phyloP scores from a whole-genome alignment of 2,797 vertebrate genomes.

The Limosa lapponica region DNA sequence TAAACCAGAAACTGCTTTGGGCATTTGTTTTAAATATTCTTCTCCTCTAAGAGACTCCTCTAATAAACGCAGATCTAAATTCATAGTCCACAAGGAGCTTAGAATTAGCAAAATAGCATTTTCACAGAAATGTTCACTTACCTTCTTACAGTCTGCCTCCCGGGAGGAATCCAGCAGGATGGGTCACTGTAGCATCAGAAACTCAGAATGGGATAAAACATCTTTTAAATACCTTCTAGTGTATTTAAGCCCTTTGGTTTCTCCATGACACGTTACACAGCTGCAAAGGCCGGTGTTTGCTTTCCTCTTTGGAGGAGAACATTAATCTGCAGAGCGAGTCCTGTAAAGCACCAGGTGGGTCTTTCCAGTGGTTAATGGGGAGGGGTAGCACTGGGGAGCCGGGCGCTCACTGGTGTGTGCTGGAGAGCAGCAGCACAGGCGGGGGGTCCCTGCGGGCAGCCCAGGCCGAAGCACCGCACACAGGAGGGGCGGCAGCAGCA shows the following conservation, averaged over 20 bases:
- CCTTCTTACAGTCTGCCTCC: not conserved
- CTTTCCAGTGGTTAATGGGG: not conserved
- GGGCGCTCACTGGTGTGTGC: not conserved
- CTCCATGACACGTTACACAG: constrained; percentile 3
- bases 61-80: not conserved
- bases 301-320: constrained; percentile 30
- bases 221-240: not conserved
- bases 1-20: constrained; percentile 51
- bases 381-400: not conserved
- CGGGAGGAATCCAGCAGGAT: constrained; percentile 1
- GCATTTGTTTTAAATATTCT: constrained; percentile 52
- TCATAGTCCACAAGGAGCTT: not conserved
- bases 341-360: not conserved
- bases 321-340: not conserved
- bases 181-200: not conserved
- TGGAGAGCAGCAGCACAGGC: not conserved
- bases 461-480: not conserved
- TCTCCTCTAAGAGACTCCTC: not conserved
- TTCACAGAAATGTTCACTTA: constrained; percentile 29
- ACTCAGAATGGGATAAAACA: not conserved
- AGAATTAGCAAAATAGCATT: constrained; percentile 32
- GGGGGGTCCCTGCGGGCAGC: not conserved
- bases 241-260: not conserved
- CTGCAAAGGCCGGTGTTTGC: not conserved
- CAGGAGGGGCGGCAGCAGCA: not conserved